A percentile compares a stretch with the other conserved stretches of the same genome.
Conservation (phyloP, 1,140 invertebrate species). For the Bombus superbus region DNA sequence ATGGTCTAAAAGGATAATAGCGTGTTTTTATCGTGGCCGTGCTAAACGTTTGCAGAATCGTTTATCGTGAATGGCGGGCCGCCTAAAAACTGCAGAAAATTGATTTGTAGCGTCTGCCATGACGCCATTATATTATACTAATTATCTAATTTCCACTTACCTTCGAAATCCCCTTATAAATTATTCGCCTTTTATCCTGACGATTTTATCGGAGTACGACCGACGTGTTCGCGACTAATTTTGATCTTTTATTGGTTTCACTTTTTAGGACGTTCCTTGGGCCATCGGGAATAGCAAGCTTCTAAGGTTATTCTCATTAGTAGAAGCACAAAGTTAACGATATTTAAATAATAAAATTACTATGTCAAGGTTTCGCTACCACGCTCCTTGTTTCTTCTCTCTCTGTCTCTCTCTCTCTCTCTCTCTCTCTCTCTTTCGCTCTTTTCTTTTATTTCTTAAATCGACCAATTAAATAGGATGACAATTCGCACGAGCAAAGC, state of each 20-base stretch:
- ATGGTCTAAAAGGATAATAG: background rate
- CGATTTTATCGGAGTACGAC: no score
- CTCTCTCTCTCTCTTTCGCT: no score
- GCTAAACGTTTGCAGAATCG: slow-evolving; percentile 4
- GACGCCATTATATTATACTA: background rate
- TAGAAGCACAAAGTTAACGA: no score
- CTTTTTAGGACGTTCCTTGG: no score
- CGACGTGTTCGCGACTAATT: no score
- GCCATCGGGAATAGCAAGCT: no score
- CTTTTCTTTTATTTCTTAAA: background rate
- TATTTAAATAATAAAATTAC: background rate
- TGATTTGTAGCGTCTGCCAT: background rate
- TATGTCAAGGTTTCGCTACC: background rate
- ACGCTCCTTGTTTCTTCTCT: no score
- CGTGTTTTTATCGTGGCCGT: background rate
- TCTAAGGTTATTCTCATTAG: no score
- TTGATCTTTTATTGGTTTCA: background rate
- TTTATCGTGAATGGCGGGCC: background rate
- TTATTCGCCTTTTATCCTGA: background rate
- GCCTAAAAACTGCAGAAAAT: background rate
- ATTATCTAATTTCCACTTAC: background rate
- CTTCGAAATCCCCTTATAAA: background rate
- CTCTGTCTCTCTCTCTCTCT: no score
- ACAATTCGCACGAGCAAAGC: background rate
- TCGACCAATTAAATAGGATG: background rate